Base-by-base conservation (phyloP, 2,113 vertebrate genomes). In the Xyliphius kryptos region DNA sequence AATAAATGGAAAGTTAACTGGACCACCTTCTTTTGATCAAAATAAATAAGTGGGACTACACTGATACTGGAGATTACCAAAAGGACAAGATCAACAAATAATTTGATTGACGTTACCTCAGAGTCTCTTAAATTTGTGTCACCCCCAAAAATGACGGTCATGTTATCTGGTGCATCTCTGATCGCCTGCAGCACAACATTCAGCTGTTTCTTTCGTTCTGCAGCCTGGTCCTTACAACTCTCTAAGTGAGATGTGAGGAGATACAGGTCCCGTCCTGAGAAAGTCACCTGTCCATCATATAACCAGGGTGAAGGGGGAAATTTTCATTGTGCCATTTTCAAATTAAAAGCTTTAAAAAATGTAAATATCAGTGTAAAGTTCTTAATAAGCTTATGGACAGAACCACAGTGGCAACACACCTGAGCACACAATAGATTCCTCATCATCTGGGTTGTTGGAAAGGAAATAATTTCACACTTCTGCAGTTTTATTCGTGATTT, bases 161-260 rank as follows among this genome's bases (percentile, higher is more conserved):
- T 62, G 6, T 91, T 85, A 41, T 85, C 82, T 0, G 91, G 83
- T 1, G 78, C 78, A 36, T 90, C 77, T 32, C 73, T 82, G 66
- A 95, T 92, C 78, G 77, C 85, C 22, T 85, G 74, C 13, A 91
- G 72, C 19, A 90, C 88, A 8, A 80, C 70, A 12, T 77, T 79
- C 58, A 99, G 80, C 67, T 99, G 96, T 14, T 86, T 92, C 57
- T 89, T 65, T 4, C 96, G 85, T 71, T 96, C 93, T 20, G 60
- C n/a, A 1, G 90, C 70, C 5, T 94, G 89, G 12, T 74, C 58
- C 78, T 86, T 95, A 70, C 91, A 98, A 78, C 96, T 99, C 70
- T 99, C 96, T 63, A 99, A 76, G 74, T 99, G 96, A 9, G 96
- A 96, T 0, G 91, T 99, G 92, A 99, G 94, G 68, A 99, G 80